Evolutionary conservation across 2,888 invertebrate species (phyloP), one percentile per base, ranked within the genome.

Genomic region (Meloe dianella): DNA sequence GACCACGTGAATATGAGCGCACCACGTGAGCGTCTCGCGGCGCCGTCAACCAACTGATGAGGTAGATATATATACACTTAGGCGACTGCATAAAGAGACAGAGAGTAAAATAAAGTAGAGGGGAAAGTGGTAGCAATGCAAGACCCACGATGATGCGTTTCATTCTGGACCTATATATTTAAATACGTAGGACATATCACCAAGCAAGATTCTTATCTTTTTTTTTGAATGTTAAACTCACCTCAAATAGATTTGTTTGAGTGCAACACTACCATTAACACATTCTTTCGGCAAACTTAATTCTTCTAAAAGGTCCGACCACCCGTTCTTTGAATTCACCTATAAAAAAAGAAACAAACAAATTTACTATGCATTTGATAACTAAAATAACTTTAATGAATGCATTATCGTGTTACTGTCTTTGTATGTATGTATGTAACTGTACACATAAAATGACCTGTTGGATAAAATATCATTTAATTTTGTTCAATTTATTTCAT

Each of bases 271-370:
- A 63, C 94, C 95, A 86, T 97, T 97, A 64, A 96, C 91, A 84
- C 97, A 96, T 67, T 91, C 91, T 77, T 89, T 89, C 24, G 95
- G 94, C 67, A 97, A 83, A 69, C 90, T 87, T 77, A 95, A 87
- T 70, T 92, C 89, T 68, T 92, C 88, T 79, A 93, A 86, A 72
- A 97, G 88, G 70, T 92, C 89, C 73, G 93, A 91, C 97, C 97
- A 97, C 72, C 92, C 91, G 80, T 95, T 94, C 78, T 92, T 91
- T 77, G 91, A 90, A 83, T 95, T 96, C 58, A 95, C 93, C 95
- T 95, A 84, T 9, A 85, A 85, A 72, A 71, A 77, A 71, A 76
- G 67, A 70, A 56, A 54, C 64, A 47, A 35, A 22, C 1, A 58
- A 1, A 41, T 5, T 22, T 47, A 17, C n/a, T 5, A 7, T 6